Percentiles rank a stretch among this genome's conserved stretches.
phyloP scores from a whole-genome alignment of 2,888 invertebrate genomes.

The Oscheius sp. region DNA sequence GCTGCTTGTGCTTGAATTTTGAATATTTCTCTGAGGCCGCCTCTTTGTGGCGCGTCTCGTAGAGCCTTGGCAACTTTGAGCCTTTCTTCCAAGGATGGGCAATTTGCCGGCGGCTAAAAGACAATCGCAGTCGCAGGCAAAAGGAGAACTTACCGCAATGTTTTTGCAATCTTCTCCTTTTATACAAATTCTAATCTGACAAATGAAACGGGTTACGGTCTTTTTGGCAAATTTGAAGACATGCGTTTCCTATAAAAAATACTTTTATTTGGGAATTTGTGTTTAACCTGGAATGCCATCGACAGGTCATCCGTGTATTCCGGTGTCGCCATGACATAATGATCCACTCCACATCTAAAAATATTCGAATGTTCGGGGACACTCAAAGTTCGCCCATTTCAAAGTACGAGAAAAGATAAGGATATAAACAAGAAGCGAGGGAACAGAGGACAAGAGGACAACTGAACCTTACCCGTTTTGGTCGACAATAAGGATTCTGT shows the following conservation, averaged over 20 bases:
- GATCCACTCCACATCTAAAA: constrained; percentile 71
- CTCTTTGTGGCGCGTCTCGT: constrained; percentile 40
- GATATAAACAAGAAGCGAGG: not conserved
- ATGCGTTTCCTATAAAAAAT: constrained; percentile 64
- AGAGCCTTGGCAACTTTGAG: constrained; percentile 39
- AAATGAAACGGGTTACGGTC: constrained; percentile 71
- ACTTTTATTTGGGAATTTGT: not conserved
- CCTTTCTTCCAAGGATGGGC: constrained; percentile 59
- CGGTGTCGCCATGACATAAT: constrained; percentile 71
- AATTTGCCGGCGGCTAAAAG: constrained; percentile 60
- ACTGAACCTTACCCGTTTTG: constrained; percentile 64
- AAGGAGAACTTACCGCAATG: constrained; percentile 59
- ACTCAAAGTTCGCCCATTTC: no score
- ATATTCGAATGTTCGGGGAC: not conserved
- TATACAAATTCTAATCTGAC: constrained; percentile 71
- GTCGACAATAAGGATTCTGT: constrained; percentile 72
- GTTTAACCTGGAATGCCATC: constrained; percentile 67
- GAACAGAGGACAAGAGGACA: not conserved
- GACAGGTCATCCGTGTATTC: constrained; percentile 65
- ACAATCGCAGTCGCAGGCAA: not conserved
- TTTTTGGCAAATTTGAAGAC: constrained; percentile 73
- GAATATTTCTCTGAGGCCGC: constrained; percentile 33
- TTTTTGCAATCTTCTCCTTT: constrained; percentile 68
- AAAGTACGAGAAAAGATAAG: not conserved
- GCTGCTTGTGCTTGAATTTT: not conserved